Evolutionary conservation across 2,113 vertebrate genomes (phyloP), one percentile per base, ranked within the genome.

Genomic region (Morone saxatilis): DNA sequence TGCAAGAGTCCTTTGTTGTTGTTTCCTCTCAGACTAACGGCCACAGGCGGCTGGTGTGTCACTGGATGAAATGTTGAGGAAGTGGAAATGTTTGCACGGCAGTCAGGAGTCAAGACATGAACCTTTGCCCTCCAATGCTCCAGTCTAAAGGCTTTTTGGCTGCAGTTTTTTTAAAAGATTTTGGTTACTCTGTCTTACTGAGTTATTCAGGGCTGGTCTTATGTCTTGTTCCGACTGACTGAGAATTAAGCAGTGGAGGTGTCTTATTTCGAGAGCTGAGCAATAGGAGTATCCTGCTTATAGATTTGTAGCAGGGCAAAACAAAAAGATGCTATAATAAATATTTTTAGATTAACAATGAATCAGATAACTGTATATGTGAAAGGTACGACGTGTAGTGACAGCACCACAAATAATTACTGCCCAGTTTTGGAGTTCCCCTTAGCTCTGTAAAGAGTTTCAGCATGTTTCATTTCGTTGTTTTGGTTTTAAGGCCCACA

Each of bases 1-100:
- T 92, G 93, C 85, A 86, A 81, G 88, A 87, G 85, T 77, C 83
- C 77, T 90, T 90, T 94, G 93, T 94, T 93, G 90, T 93, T 92
- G 90, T 92, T 94, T 93, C 92, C 74, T 88, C 86, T 91, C 83
- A 87, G 89, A 91, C 85, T 84, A 90, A 91, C 81, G 73, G 88
- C 80, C 80, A 83, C 80, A 68, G 90, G 80, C 86, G 72, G 76
- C 86, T 72, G 81, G 38, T 62, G 77, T 89, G 86, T 92, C 91
- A 88, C 71, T 70, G 72, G 81, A 88, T 91, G 88, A 90, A 88
- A 89, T 82, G 87, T 86, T 66, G 85, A 91, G 92, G 92, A 93
- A 92, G 91, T 93, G 92, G 83, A 89, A 91, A 86, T 87, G 89
- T 90, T 90, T 90, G 85, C 84, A 57, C 40, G 61, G 69, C 79